Conservation (phyloP, 1,140 invertebrate species). For the Drosophila azteca region DNA sequence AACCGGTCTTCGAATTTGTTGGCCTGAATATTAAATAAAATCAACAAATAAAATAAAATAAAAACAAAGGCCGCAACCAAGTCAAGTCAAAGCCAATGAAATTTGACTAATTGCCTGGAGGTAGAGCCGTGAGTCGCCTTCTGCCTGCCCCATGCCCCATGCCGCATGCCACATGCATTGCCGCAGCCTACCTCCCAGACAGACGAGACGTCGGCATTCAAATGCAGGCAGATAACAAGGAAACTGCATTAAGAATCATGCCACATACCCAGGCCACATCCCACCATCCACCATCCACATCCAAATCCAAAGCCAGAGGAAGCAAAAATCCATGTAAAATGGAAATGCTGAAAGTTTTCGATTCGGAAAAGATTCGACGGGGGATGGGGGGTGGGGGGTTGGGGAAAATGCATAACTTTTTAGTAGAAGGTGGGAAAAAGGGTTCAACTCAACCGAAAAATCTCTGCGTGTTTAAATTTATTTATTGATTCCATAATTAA, state of each 20-base stretch:
- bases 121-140: no score
- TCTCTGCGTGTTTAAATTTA: neutral
- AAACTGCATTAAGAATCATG: constrained; percentile 61
- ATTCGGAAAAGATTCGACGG: no score
- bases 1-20: neutral
- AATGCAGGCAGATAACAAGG: constrained; percentile 65
- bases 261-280: neutral
- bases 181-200: neutral
- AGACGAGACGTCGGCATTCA: constrained; percentile 27
- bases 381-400: no score
- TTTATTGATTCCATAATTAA: constrained; percentile 8
- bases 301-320: neutral
- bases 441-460: neutral
- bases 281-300: no score
- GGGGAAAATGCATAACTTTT: neutral
- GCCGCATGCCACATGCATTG: no score
- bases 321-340: constrained; percentile 44
- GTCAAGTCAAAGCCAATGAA: constrained; percentile 21
- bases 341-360: constrained; percentile 20
- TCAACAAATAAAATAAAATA: constrained; percentile 33
- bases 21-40: constrained; percentile 7
- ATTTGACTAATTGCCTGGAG: constrained; percentile 64
- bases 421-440: neutral
- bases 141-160: no score
- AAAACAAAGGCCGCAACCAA: constrained; percentile 1